These are phyloP conservation scores for Papilio xuthus DNA, from an alignment of 1,140 invertebrate genomes.

Conservation along the genomic window DNA sequence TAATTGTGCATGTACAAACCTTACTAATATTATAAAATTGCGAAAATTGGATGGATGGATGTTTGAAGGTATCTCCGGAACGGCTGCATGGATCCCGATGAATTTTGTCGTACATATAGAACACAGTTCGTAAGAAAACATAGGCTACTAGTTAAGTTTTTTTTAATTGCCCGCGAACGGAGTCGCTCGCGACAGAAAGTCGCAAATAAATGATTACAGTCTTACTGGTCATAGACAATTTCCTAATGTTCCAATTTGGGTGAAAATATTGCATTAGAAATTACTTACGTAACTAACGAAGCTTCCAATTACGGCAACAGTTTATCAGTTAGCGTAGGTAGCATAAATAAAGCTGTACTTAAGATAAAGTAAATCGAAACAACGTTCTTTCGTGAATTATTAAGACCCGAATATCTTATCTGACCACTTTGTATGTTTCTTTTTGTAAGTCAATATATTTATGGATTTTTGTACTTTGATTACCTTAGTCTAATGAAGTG, in stretches of 20 bases:
- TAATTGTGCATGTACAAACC: no score
- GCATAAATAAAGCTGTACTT: neutral
- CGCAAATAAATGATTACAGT: neutral
- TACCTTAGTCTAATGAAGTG: no score
- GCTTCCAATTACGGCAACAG: neutral
- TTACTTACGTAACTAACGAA: neutral
- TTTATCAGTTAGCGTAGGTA: neutral
- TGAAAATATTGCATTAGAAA: slow-evolving; percentile 9
- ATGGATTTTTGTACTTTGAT: no score
- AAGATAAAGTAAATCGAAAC: neutral
- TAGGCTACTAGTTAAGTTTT: no score
- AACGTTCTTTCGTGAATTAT: neutral
- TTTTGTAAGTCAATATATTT: neutral
- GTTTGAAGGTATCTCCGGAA: no score
- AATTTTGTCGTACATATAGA: no score
- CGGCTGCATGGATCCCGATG: no score
- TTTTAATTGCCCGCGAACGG: no score
- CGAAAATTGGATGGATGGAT: no score
- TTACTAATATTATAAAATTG: no score
- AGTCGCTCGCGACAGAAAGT: no score
- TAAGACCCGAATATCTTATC: neutral
- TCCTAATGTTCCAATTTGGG: neutral
- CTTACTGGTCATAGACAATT: neutral
- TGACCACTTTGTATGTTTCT: neutral
- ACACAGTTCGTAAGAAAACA: no score